Base-by-base conservation (phyloP, 2,797 vertebrate species). In the Lepilemur ruficaudatus region DNA sequence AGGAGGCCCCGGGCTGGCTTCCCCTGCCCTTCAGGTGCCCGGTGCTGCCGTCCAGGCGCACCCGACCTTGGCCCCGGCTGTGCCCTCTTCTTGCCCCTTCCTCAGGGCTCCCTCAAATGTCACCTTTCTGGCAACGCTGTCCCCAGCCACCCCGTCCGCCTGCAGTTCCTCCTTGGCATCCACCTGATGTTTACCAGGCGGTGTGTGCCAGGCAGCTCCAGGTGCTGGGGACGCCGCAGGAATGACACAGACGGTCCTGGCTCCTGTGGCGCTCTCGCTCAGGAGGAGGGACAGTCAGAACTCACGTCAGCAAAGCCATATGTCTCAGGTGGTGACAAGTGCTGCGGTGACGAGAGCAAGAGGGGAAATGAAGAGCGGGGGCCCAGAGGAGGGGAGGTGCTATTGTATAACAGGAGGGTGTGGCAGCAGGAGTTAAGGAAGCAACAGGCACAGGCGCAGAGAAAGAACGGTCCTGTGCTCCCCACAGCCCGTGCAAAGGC, bases 401-500 rank as follows among this genome's bases (percentile, higher is more conserved):
- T 57, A 32, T 13, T 4, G 30, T 35, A 18, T 23, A 38, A 41
- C 13, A 23, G 35, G 12, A 15, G 48, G 43, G 35, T 18, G 1
- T 6, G n/a, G 35, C 28, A 63, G 67, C 41, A 35, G n/a, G 35
- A 18, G 18, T n/a, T 30, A 61, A 65, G 43, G n/a, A 48, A 63
- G 43, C 43, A 63, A 65, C 61, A 7, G n/a, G 15, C 43, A 23
- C 18, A 50, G 94, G 38, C 5, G 17, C 5, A 18, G 38, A 50
- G 12, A 1, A 25, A 3, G 0, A 38, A 13, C 1, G 4, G 14
- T 46, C 20, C 20, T 22, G 70, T 17, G 15, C 15, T 73, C 82
- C 11, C 15, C n/a, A 32, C 18, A 28, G 28, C 15, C 6, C 0
- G 3, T 65, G 91, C 88, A 95, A 95, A 95, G 93, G 88, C 41